Evolutionary conservation across 2,113 vertebrate genomes (phyloP).

Genomic region (Hystrix brachyura): DNA sequence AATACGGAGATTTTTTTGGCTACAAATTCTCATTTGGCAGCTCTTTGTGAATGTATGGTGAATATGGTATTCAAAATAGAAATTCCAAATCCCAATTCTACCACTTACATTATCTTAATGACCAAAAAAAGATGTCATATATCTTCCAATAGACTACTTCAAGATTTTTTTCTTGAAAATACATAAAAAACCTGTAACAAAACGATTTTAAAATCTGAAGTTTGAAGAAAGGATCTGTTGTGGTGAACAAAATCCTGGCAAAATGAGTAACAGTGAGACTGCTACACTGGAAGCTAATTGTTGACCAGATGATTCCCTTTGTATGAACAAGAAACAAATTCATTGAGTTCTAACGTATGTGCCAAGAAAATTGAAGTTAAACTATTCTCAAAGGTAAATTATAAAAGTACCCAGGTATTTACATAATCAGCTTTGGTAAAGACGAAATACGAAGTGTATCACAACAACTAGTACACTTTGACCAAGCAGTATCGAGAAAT

Average conservation of each 20-base stretch:
- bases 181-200: background rate
- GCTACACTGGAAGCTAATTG: background rate
- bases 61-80: background rate
- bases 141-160: background rate
- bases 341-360: background rate
- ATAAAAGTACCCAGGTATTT: background rate
- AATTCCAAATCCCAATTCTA: background rate
- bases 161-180: background rate
- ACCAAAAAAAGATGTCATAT: background rate
- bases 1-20: background rate
- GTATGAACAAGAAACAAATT: background rate
- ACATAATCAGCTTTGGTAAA: background rate
- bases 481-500: background rate
- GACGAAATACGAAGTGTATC: background rate
- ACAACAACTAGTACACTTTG: background rate
- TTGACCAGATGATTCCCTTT: background rate
- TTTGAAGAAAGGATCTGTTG: background rate
- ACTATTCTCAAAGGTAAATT: background rate
- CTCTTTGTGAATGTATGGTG: background rate
- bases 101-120: background rate
- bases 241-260: background rate
- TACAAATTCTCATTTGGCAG: background rate
- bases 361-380: background rate
- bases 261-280: background rate
- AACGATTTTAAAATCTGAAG: background rate